phyloP scores from a whole-genome alignment of 2,888 invertebrate species.

The Drosophila prostipennis region DNA sequence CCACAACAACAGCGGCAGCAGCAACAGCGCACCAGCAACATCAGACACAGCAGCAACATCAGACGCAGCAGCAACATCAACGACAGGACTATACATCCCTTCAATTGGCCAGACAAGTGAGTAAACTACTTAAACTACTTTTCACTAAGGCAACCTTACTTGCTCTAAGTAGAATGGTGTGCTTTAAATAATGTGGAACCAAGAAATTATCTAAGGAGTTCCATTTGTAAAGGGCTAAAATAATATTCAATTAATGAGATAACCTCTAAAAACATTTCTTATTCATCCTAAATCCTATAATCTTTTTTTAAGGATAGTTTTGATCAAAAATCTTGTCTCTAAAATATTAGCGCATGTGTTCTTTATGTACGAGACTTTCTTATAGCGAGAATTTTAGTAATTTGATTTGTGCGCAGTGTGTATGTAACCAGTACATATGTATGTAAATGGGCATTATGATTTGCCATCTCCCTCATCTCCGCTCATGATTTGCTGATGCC shows the following conservation, averaged over 20 bases:
- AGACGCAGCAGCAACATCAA: constrained; percentile 18
- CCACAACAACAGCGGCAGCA: constrained; percentile 52
- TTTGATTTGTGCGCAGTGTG: background rate
- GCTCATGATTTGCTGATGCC: constrained; percentile 53
- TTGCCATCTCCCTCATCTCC: constrained; percentile 24
- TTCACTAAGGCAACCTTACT: no score
- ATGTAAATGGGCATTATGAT: constrained; percentile 2
- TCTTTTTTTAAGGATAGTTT: no score
- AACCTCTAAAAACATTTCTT: no score
- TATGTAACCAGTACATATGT: background rate
- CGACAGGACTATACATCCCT: constrained; percentile 25
- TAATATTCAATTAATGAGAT: no score
- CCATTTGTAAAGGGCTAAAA: no score
- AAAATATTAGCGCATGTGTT: no score
- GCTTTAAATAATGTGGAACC: no score
- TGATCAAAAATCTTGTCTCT: no score
- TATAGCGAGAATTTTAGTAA: background rate
- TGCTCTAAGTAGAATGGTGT: no score
- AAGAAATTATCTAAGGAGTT: no score
- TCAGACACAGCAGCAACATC: constrained; percentile 49
- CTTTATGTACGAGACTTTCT: background rate
- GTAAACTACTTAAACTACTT: background rate
- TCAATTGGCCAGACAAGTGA: constrained; percentile 23
- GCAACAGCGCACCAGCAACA: constrained; percentile 44
- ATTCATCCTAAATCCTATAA: no score